Conservation (phyloP, 53 echinoderm and acorn worm genomes). For the Henricia sp. region DNA sequence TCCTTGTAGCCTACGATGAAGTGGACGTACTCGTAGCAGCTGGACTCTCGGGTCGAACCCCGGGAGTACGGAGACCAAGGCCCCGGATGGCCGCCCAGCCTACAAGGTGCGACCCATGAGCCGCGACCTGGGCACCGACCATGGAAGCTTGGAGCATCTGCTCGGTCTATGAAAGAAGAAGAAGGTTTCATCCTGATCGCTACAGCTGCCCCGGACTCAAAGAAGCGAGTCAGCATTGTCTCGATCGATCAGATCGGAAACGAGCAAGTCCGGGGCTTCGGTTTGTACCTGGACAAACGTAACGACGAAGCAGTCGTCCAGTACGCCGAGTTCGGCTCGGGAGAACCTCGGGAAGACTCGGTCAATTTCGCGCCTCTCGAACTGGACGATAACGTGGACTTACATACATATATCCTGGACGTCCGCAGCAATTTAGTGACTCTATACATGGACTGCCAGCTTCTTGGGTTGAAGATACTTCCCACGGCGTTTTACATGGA, state of each 20-base stretch:
- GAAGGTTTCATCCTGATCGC: constrained; percentile 72
- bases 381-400: constrained; percentile 21
- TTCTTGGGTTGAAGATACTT: constrained; percentile 67
- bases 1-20: constrained; percentile 53
- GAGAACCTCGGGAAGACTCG: constrained; percentile 15
- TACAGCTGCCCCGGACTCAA: constrained; percentile 65
- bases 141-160: constrained; percentile 60
- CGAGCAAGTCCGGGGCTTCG: constrained; percentile 58
- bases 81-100: constrained; percentile 69
- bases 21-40: constrained; percentile 78
- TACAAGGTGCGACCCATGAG: constrained; percentile 81
- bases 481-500: constrained; percentile 66
- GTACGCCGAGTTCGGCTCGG: constrained; percentile 49
- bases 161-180: constrained; percentile 60
- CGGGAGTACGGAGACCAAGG: constrained; percentile 79
- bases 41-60: constrained; percentile 68
- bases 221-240: constrained; percentile 71
- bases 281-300: constrained; percentile 66
- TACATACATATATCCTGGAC: constrained; percentile 78
- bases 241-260: constrained; percentile 69
- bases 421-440: constrained; percentile 72
- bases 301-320: constrained; percentile 65
- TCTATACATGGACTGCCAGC: constrained; percentile 79
- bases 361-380: constrained; percentile 56
- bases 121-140: constrained; percentile 70